Base-by-base conservation (phyloP, 1,140 invertebrate species). In the Sycophaga agraensis region DNA sequence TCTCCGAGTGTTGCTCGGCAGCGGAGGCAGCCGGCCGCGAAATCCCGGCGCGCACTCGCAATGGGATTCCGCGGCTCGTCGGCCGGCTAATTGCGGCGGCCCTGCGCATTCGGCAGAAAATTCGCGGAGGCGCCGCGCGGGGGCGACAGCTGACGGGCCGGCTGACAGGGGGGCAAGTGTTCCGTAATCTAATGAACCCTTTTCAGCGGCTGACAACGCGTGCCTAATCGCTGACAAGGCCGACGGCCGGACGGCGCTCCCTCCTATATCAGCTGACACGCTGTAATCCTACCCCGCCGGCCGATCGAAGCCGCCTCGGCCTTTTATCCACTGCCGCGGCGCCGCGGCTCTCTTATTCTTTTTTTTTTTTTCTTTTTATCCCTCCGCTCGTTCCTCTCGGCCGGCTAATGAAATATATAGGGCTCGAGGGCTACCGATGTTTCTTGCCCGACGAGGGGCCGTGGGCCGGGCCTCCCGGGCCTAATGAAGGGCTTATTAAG, bases 101-200 rank as follows among this genome's bases (percentile, higher is more conserved):
- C 16, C 19, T 14, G 43, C 35, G 11, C 24, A 31, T 31, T 49
- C 39, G 24, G 37, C 48, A 19, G 17, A 54, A 53, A 60, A 45
- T 17, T 7, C 14, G 7, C 40, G 16, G 22, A 37, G 37, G 31
- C 14, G 55, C 42, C 55, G 43, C 55, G 55, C 31, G 19, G 1
- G 28, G 2, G 51, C 22, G 24, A 57, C 46, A 51, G 53, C 46
- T 63, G 51, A 60, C 59, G 24, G 51, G n/a, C 19, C 12, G 22
- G 14, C 14, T 37, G 50, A 51, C 46, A 17, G 12, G 22, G n/a
- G 35, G 14, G 43, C 59, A 55, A 54, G 59, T 55, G 59, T 48
- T 55, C 59, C 49, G 62, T 68, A 68, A 70, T 70, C 66, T 70
- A 70, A 70, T 70, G 66, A 70, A 66, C 66, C 68, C 68, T 70